Percentiles rank a stretch among this genome's conserved stretches.
These are phyloP conservation scores for Prionace glauca DNA, from an alignment of 2,797 vertebrate genomes.

Conservation along the genomic window DNA sequence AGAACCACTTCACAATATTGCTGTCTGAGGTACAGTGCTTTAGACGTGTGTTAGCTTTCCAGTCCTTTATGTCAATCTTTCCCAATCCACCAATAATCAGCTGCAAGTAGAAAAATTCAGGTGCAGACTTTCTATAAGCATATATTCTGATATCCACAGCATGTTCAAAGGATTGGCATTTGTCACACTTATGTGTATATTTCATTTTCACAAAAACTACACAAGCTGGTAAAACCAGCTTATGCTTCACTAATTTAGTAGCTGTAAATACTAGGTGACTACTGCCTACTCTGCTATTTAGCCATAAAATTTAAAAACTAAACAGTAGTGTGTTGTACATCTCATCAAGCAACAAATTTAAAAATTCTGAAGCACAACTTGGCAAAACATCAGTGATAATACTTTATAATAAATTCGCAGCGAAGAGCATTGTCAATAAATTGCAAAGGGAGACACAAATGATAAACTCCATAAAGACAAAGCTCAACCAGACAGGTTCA, in stretches of 20 bases:
- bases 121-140: not conserved
- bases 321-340: not conserved
- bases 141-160: not conserved
- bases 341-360: not conserved
- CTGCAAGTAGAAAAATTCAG: constrained; percentile 52
- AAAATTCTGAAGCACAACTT: not conserved
- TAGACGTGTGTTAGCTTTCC: constrained; percentile 91
- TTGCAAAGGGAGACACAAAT: not conserved
- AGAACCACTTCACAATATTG: constrained; percentile 94
- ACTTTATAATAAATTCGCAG: not conserved
- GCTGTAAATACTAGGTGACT: not conserved
- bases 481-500: not conserved
- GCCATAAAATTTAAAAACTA: not conserved
- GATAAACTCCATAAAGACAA: not conserved
- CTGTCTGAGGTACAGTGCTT: constrained; percentile 93
- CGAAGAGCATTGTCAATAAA: not conserved
- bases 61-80: constrained; percentile 89
- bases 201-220: not conserved
- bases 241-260: not conserved
- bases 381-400: not conserved
- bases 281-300: not conserved
- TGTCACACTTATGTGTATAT: not conserved
- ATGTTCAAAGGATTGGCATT: not conserved
- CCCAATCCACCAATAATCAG: constrained; percentile 89
- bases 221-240: not conserved